Evolutionary conservation across 1,140 invertebrate species (phyloP), one percentile per base, ranked within the genome.

Genomic region (Nasonia longicornis): DNA sequence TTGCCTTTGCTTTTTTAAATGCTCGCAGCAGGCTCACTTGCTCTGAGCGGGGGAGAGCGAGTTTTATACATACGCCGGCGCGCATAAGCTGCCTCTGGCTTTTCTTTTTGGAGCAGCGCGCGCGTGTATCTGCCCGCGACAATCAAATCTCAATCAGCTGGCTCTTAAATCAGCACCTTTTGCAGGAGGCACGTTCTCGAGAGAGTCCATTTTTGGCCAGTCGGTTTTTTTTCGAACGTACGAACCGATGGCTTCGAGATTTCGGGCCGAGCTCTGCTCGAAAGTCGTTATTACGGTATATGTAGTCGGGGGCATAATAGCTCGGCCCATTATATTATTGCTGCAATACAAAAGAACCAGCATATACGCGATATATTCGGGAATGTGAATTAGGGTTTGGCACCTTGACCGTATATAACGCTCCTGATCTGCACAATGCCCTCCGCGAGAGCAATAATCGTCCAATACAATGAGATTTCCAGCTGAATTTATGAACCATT

Each of bases 61-160:
- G 12, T 52, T 52, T 52, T 16, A 52, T 52, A 52, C 14, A 26
- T 45, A 69, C 64, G 35, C 11, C 48, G 29, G 2, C 1, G 7
- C 8, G 10, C 29, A n/a, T 48, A 10, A 48, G 26, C 38, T 14
- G 26, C 48, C 22, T 3, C 76, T 71, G 26, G 26, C 6, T 45
- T 63, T 79, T 26, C n/a, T 70, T 81, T 69, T 69, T 20, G 3
- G 48, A 26, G 48, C n/a, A 26, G 26, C 26, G 26, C 26, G 26
- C 26, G 31, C 38, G 78, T 16, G 66, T 12, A 6, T 63, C 71
- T 77, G 35, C 8, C 73, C 20, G 75, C 45, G 77, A 82, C 81
- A 63, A 82, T 82, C 81, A 79, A 82, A 79, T 82, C 81, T 82
- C 73, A 70, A 82, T 82, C 81, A 79, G 77, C 70, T 75, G 77